Percentiles rank a stretch among this genome's conserved stretches.
phyloP scores from a whole-genome alignment of 2,888 invertebrate genomes.

The Aspidiotus destructor region DNA sequence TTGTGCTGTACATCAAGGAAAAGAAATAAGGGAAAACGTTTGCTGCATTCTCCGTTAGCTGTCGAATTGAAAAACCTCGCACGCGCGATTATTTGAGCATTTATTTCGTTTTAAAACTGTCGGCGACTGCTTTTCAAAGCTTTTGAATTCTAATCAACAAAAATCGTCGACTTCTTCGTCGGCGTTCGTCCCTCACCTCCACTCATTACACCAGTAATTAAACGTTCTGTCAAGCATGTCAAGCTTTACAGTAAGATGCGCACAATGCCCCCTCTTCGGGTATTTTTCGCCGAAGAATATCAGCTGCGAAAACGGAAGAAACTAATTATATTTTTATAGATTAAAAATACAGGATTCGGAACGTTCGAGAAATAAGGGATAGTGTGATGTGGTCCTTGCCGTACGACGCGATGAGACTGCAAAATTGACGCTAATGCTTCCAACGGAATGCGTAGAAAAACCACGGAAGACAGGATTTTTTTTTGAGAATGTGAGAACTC shows the following conservation, averaged over 20 bases:
- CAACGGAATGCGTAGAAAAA: too few relatives aligned
- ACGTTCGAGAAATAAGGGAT: neutral
- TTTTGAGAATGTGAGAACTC: too few relatives aligned
- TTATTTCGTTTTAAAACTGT: slow-evolving; percentile 30
- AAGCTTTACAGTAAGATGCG: slow-evolving; percentile 32
- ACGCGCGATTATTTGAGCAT: slow-evolving; percentile 29
- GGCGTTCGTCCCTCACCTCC: slow-evolving; percentile 3
- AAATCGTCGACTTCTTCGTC: slow-evolving; percentile 26
- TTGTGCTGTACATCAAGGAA: slow-evolving; percentile 22
- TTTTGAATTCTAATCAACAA: slow-evolving; percentile 32
- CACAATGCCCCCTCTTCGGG: slow-evolving; percentile 20
- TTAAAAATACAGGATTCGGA: neutral
- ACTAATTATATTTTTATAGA: slow-evolving; percentile 17
- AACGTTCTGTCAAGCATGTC: slow-evolving; percentile 33
- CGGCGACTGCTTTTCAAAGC: slow-evolving; percentile 28
- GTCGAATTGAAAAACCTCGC: slow-evolving; percentile 22
- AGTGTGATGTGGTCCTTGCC: neutral
- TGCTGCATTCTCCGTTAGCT: slow-evolving; percentile 14
- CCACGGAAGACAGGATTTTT: too few relatives aligned
- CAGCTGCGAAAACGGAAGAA: slow-evolving; percentile 27
- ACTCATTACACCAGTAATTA: slow-evolving; percentile 30
- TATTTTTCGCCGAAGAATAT: slow-evolving; percentile 15
- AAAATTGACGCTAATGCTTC: too few relatives aligned
- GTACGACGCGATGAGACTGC: too few relatives aligned
- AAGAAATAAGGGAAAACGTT: slow-evolving; percentile 26